A percentile compares a stretch with the other conserved stretches of the same genome.
Evolutionary conservation across 92 coral and sea anemone species (phyloP).

Genomic region (Actinernus sp.): DNA sequence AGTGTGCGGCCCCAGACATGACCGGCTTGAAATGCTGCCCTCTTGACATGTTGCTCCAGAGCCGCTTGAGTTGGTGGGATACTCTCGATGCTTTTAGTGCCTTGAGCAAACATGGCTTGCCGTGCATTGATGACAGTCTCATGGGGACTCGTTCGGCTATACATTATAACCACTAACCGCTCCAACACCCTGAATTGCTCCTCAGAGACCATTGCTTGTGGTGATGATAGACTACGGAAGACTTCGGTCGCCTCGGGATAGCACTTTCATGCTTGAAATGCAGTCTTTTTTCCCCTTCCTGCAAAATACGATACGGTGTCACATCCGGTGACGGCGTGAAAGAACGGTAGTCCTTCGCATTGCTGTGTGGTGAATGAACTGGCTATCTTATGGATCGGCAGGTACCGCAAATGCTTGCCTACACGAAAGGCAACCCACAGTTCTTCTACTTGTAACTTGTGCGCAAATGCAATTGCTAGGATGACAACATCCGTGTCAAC

Average conservation of each 20-base stretch:
- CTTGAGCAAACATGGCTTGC: slow-evolving; percentile 49
- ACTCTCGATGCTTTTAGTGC: slow-evolving; percentile 39
- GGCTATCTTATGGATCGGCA: slow-evolving; percentile 8
- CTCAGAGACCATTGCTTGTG: slow-evolving; percentile 23
- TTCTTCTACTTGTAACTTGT: slow-evolving; percentile 17
- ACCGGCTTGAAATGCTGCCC: slow-evolving; percentile 66
- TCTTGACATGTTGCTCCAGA: slow-evolving; percentile 56
- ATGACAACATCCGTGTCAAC: slow-evolving; percentile 67
- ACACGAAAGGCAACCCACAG: slow-evolving; percentile 39
- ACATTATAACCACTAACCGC: slow-evolving; percentile 37
- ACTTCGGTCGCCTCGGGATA: slow-evolving; percentile 42
- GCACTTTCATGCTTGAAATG: slow-evolving; percentile 38
- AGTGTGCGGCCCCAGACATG: slow-evolving; percentile 65
- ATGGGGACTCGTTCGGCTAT: slow-evolving; percentile 42
- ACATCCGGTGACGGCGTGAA: slow-evolving; percentile 54
- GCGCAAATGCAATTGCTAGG: slow-evolving; percentile 15
- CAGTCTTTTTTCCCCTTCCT: slow-evolving; percentile 43
- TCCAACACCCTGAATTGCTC: slow-evolving; percentile 13
- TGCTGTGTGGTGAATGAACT: slow-evolving; percentile 7
- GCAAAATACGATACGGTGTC: slow-evolving; percentile 36
- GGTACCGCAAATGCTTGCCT: slow-evolving; percentile 7
- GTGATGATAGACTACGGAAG: slow-evolving; percentile 27
- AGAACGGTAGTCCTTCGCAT: slow-evolving; percentile 23
- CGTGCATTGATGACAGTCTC: slow-evolving; percentile 34
- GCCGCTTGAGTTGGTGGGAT: slow-evolving; percentile 60